Evolutionary conservation across 2,797 vertebrate genomes (phyloP).

Genomic region (Octomys mimax): DNA sequence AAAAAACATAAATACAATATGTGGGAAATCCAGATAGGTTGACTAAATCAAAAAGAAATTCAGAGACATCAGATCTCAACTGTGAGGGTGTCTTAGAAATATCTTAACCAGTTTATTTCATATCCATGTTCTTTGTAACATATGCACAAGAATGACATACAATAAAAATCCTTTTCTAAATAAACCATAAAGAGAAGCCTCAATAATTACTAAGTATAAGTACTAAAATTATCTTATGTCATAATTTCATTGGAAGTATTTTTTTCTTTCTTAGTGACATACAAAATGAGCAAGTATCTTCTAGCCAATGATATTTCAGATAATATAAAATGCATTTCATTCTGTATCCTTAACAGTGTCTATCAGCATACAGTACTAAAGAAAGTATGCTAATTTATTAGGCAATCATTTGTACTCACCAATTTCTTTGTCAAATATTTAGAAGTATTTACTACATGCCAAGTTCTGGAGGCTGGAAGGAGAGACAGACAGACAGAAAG

Average conservation of each 20-base stretch:
- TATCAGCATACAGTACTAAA: constrained; percentile 19
- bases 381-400: constrained; percentile 27
- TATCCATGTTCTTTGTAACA: background rate
- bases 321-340: constrained; percentile 56
- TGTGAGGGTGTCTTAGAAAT: background rate
- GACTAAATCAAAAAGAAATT: constrained; percentile 58
- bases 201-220: constrained; percentile 49
- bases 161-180: constrained; percentile 61
- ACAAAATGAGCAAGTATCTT: constrained; percentile 39
- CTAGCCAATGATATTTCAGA: constrained; percentile 44
- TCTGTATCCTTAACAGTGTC: background rate
- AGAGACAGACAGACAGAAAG: background rate
- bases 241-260: constrained; percentile 32
- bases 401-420: constrained; percentile 37
- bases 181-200: constrained; percentile 29
- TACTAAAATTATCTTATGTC: constrained; percentile 55
- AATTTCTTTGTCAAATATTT: constrained; percentile 33
- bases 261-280: constrained; percentile 51
- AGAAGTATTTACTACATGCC: constrained; percentile 11
- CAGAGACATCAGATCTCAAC: constrained; percentile 42
- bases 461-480: background rate
- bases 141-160: background rate
- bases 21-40: constrained; percentile 19
- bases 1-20: constrained; percentile 31
- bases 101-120: constrained; percentile 56